These are phyloP conservation scores for Thalassarche chlororhynchos DNA, from an alignment of 2,113 vertebrate species.

Conservation along the genomic window DNA sequence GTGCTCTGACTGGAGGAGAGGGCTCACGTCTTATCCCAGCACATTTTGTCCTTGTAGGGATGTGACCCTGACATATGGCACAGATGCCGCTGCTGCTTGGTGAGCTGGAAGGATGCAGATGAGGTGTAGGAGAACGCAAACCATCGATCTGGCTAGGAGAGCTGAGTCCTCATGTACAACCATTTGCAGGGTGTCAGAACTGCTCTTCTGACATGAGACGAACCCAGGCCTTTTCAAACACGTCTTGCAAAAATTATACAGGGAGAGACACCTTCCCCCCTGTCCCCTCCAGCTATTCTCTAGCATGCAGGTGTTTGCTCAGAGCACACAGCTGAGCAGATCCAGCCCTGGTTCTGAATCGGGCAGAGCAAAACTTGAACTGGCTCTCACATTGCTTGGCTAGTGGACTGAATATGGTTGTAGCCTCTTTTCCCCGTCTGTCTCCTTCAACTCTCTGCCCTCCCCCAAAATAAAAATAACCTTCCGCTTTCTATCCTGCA, in stretches of 20 bases:
- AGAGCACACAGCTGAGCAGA: neutral
- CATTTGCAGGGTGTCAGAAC: neutral
- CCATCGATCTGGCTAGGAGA: neutral
- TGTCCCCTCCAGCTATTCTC: neutral
- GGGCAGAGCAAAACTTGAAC: neutral
- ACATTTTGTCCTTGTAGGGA: neutral
- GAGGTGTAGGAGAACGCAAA: neutral
- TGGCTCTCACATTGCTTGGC: neutral
- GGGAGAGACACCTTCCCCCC: neutral
- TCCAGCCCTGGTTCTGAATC: neutral
- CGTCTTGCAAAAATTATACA: neutral
- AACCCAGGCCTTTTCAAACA: neutral
- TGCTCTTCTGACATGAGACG: neutral
- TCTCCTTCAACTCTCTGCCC: neutral
- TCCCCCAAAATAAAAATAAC: neutral
- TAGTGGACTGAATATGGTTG: neutral
- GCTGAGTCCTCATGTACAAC: neutral
- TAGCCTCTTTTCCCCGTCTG: neutral
- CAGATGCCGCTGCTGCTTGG: neutral
- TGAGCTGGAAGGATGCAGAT: neutral
- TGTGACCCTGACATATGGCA: neutral
- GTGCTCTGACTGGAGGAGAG: neutral
- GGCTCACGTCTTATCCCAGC: neutral
- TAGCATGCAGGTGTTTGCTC: neutral
- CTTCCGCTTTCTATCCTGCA: neutral